Evolutionary conservation across 2,113 vertebrate genomes (phyloP).

Genomic region (Arothron firmamentum): DNA sequence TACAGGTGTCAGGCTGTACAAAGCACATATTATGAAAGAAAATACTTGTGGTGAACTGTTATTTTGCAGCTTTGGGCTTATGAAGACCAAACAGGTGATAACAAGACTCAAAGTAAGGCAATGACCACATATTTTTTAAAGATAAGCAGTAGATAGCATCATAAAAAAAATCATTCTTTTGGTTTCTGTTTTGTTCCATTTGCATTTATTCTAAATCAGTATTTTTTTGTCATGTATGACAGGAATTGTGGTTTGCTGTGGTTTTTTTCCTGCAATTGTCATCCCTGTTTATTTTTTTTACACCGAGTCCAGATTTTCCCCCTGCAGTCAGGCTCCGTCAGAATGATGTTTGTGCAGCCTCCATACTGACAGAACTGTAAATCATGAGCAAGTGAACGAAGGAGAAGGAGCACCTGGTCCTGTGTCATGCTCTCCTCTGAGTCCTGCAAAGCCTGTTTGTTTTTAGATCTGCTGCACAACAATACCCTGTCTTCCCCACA

Average conservation of each 20-base stretch:
- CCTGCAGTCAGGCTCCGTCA: slow-evolving; percentile 41
- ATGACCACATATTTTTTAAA: slow-evolving; percentile 23
- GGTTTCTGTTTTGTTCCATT: background rate
- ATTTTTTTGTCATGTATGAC: background rate
- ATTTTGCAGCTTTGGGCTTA: slow-evolving; percentile 49
- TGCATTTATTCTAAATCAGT: slow-evolving; percentile 9
- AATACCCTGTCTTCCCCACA: slow-evolving; percentile 43
- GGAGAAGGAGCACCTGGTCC: slow-evolving; percentile 30
- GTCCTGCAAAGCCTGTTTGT: slow-evolving; percentile 65
- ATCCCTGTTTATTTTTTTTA: background rate
- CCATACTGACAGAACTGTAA: slow-evolving; percentile 33
- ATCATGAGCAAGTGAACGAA: slow-evolving; percentile 10
- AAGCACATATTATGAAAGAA: slow-evolving; percentile 58
- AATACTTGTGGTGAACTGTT: slow-evolving; percentile 62
- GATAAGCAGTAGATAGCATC: slow-evolving; percentile 2
- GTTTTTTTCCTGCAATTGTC: background rate
- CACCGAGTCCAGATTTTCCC: slow-evolving; percentile 34
- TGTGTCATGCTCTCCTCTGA: slow-evolving; percentile 51
- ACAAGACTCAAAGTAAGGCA: slow-evolving; percentile 21
- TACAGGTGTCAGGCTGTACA: slow-evolving; percentile 56
- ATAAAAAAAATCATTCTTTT: background rate
- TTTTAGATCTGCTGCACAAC: slow-evolving; percentile 65
- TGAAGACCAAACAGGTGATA: slow-evolving; percentile 47
- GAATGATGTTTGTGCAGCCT: slow-evolving; percentile 48
- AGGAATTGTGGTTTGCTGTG: too few relatives aligned